Evolutionary conservation across 2,888 invertebrate species (phyloP), one percentile per base, ranked within the genome.

Genomic region (Lasioglossum oenotherae): DNA sequence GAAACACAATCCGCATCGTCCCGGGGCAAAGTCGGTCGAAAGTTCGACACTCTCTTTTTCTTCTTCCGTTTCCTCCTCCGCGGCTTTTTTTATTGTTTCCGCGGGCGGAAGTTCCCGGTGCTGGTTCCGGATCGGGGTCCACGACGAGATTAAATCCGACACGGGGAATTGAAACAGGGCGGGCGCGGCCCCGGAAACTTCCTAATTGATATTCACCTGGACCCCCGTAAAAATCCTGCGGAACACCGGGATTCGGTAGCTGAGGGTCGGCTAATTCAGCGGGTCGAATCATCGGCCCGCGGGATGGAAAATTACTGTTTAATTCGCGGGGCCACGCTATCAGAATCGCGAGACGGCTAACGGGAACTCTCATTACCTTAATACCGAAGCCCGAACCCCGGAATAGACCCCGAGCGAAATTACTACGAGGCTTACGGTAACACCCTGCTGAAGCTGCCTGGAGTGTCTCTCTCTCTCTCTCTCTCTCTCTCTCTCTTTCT

Each of bases 331-430:
- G 4, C 35, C 44, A 35, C 49, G 74, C 71, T 67, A 89, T 84
- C 78, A 82, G 86, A 80, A 80, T 46, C 60, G 31, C 46, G 67
- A 60, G 64, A 44, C 67, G 64, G 74, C 69, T 79, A 76, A 23
- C 73, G 82, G 31, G 78, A 89, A 88, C 71, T 88, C 88, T 91
- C 88, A 82, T 88, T 91, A 87, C 76, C 88, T 86, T 89, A 86
- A 91, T 89, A 85, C 82, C 82, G 46, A 46, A 41, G 74, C 73
- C 73, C 71, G 46, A 72, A 69, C 35, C 31, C 27, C 53, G 64
- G 76, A 83, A 78, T 86, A 85, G 82, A 69, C 67, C 67, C 31
- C 71, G 69, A 71, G 31, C 80, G 84, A 90, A 90, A 90, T 90
- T 90, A 84, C 85, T 84, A 75, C 78, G 78, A 82, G 78, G 81